A percentile compares a stretch with the other conserved stretches of the same genome.
Conservation (phyloP, 2,888 invertebrate genomes). For the Callosobruchus maculatus region DNA sequence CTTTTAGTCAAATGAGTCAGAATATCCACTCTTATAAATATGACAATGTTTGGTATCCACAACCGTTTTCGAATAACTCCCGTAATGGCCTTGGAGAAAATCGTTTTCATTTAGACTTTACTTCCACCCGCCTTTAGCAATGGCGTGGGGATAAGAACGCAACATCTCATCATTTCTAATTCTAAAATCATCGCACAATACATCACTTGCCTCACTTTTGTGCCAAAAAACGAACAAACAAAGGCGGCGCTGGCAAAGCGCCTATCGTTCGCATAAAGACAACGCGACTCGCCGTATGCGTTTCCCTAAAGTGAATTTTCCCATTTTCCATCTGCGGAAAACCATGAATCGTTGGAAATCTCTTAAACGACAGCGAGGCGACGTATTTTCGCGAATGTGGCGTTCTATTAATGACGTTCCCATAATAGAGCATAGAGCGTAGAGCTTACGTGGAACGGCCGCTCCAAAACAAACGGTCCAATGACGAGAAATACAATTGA, state of each 20-base stretch:
- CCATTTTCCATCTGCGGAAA: not conserved
- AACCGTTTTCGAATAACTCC: no score
- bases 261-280: not conserved
- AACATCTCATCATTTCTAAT: no score
- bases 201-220: no score
- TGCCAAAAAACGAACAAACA: not conserved
- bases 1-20: no score
- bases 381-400: not conserved
- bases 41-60: no score
- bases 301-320: not conserved
- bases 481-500: not conserved
- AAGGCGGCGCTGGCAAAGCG: not conserved
- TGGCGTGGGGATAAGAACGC: no score
- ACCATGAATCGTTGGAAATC: not conserved
- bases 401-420: not conserved
- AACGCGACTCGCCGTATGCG: not conserved
- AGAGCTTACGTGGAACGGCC: not conserved
- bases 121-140: no score
- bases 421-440: not conserved
- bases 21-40: no score
- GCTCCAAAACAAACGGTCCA: not conserved
- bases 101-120: no score
- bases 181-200: no score
- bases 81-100: no score
- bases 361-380: not conserved